Evolutionary conservation across 2,113 vertebrate genomes (phyloP).

Genomic region (Aleadryas rufinucha): DNA sequence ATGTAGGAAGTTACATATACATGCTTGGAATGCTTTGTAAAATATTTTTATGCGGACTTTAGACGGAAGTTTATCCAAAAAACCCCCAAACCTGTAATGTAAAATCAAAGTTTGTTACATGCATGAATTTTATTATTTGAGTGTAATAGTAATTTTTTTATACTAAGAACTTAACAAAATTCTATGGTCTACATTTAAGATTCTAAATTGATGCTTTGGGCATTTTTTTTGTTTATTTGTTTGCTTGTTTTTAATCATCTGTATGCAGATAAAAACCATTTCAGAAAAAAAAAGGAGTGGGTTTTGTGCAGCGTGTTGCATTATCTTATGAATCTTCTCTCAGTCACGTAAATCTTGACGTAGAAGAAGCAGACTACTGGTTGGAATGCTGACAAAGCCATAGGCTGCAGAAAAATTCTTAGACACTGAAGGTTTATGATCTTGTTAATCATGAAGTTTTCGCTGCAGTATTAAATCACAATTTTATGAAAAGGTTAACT

Average conservation of each 20-base stretch:
- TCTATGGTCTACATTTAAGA: background rate
- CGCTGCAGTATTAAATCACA: background rate
- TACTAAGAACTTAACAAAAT: background rate
- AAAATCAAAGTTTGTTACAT: background rate
- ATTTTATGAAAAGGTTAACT: background rate
- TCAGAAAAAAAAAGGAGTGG: rapidly evolving
- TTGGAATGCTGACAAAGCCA: background rate
- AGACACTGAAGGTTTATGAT: background rate
- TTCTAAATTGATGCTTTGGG: background rate
- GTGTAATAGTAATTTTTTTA: background rate
- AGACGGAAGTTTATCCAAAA: background rate
- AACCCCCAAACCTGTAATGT: rapidly evolving
- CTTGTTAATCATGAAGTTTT: background rate
- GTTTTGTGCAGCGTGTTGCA: background rate
- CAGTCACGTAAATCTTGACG: background rate
- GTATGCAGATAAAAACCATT: background rate
- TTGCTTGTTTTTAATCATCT: background rate
- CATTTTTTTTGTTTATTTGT: rapidly evolving
- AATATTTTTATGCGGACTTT: background rate
- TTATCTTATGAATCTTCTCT: background rate
- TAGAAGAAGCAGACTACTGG: background rate
- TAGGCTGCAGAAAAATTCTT: background rate
- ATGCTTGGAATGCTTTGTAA: background rate
- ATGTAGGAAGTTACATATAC: background rate
- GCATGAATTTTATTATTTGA: background rate